phyloP scores from a whole-genome alignment of 2,888 invertebrate genomes.

The Drosophila aldrichi region DNA sequence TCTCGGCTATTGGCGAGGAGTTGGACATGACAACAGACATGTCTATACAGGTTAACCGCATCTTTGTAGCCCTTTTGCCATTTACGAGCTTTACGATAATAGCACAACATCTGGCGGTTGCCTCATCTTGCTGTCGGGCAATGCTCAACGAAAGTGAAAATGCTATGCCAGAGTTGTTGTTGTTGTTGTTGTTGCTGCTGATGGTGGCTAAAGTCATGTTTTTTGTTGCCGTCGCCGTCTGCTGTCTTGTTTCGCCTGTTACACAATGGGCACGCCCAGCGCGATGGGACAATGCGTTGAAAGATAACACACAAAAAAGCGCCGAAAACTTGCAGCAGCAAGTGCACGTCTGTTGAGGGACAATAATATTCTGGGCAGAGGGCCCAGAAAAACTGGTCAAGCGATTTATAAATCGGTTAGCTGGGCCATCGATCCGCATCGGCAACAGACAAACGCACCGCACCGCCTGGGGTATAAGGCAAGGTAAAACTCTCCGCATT shows the following conservation, averaged over 20 bases:
- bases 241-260: constrained; percentile 51
- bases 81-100: constrained; percentile 12
- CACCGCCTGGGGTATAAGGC: constrained; percentile 2
- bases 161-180: constrained; percentile 15
- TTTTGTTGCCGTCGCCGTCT: constrained; percentile 9
- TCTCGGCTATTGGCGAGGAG: neutral
- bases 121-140: constrained; percentile 22
- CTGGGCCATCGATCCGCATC: constrained; percentile 22
- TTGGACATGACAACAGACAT: neutral
- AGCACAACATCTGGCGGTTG: constrained; percentile 28
- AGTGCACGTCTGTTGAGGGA: constrained; percentile 28
- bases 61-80: neutral
- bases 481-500: constrained; percentile 33
- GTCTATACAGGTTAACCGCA: constrained; percentile 1
- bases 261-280: constrained; percentile 64
- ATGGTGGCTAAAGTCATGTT: constrained; percentile 40
- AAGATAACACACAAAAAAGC: constrained; percentile 24
- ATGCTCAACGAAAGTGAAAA: constrained; percentile 68
- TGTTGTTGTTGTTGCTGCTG: neutral
- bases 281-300: constrained; percentile 38
- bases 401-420: constrained; percentile 55
- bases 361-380: constrained; percentile 69
- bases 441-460: constrained; percentile 30
- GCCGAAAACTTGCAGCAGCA: constrained; percentile 32
- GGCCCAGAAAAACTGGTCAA: constrained; percentile 68